These are phyloP conservation scores for Drosophila mayri DNA, from an alignment of 1,140 invertebrate species.

Conservation along the genomic window DNA sequence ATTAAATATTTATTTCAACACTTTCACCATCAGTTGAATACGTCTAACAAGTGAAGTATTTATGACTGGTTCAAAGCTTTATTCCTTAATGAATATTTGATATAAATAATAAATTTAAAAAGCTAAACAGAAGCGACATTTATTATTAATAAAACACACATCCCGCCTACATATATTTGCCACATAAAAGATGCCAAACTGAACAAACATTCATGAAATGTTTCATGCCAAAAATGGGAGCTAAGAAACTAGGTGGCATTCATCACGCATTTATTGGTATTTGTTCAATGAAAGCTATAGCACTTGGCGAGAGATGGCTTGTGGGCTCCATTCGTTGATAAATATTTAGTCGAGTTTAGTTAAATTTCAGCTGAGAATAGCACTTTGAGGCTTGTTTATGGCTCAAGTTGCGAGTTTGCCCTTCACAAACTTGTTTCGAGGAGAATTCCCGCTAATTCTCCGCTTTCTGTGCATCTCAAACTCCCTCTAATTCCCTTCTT, in stretches of 20 bases:
- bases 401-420: not conserved
- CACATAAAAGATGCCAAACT: not conserved
- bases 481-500: not conserved
- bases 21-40: not conserved
- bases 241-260: not conserved
- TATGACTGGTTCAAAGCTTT: not conserved
- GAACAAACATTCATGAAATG: not conserved
- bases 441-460: not conserved
- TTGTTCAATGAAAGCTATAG: not conserved
- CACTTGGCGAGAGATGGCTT: not conserved
- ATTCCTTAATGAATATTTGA: not conserved
- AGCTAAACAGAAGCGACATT: not conserved
- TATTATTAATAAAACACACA: slow-evolving; percentile 1
- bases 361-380: not conserved
- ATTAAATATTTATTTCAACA: not conserved
- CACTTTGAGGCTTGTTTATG: not conserved
- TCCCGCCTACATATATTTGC: not conserved
- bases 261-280: not conserved
- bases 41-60: not conserved
- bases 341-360: not conserved
- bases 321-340: not conserved
- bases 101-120: not conserved
- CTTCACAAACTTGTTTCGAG: not conserved
- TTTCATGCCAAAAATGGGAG: slow-evolving; percentile 5
- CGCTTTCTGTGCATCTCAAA: not conserved